Conservation (phyloP, 23 tunicate species). For the Phallusia fumigata region DNA sequence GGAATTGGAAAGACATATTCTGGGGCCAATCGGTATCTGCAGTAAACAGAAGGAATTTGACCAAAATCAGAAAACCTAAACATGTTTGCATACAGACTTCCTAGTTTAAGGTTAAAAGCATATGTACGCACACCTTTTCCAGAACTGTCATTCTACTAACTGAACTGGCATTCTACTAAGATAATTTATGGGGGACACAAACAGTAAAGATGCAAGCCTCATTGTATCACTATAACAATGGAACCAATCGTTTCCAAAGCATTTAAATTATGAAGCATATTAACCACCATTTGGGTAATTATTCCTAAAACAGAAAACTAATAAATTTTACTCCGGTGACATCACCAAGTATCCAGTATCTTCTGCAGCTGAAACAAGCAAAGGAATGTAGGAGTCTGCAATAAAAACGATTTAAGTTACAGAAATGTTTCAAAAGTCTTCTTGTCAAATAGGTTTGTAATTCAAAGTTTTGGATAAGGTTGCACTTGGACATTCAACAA, state of each 20-base stretch:
- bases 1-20: conserved; percentile 73
- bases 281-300: too few species aligned
- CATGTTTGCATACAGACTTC: too few species aligned
- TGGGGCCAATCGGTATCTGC: conserved; percentile 72
- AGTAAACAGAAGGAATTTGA: background rate
- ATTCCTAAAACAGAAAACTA: too few species aligned
- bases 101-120: too few species aligned
- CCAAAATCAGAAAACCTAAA: too few species aligned
- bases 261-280: too few species aligned
- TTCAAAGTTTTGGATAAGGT: background rate
- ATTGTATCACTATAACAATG: too few species aligned
- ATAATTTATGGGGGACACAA: background rate
- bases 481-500: too few species aligned
- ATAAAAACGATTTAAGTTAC: background rate
- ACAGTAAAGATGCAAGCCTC: too few species aligned
- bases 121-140: too few species aligned
- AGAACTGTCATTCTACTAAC: background rate
- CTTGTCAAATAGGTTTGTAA: background rate
- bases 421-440: background rate
- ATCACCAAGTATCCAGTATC: conserved; percentile 65
- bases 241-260: too few species aligned
- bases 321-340: conserved; percentile 73
- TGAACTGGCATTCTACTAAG: background rate
- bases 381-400: conserved; percentile 24
- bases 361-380: conserved; percentile 39